phyloP scores from a whole-genome alignment of 2,797 vertebrate genomes.

The Catharus ustulatus region DNA sequence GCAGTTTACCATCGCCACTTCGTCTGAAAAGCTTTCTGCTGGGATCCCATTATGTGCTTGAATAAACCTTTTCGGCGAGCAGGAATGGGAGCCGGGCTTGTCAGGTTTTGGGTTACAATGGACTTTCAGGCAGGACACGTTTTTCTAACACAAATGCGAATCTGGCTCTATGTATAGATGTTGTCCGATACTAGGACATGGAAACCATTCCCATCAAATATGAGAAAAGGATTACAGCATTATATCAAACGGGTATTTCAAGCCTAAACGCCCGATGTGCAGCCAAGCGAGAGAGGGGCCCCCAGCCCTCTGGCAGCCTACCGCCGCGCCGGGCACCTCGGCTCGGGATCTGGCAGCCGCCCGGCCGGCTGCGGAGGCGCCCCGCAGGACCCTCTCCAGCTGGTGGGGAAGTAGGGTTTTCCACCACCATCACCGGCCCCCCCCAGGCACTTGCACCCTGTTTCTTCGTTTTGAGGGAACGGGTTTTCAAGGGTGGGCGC shows the following conservation, averaged over 20 bases:
- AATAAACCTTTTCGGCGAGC: constrained; percentile 94
- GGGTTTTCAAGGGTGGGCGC: background rate
- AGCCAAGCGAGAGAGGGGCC: constrained; percentile 61
- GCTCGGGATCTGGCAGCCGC: background rate
- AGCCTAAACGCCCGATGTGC: constrained; percentile 57
- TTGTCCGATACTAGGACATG: constrained; percentile 78
- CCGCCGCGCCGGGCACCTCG: background rate
- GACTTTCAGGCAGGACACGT: constrained; percentile 84
- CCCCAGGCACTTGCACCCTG: background rate
- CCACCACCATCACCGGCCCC: no score
- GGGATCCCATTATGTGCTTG: constrained; percentile 98
- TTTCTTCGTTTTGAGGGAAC: background rate
- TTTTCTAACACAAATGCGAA: constrained; percentile 81
- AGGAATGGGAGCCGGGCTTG: constrained; percentile 87
- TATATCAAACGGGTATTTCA: constrained; percentile 72
- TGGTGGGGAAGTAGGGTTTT: accelerated
- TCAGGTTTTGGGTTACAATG: constrained; percentile 95
- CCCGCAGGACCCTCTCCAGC: background rate
- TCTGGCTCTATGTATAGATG: constrained; percentile 75
- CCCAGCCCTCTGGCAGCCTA: constrained; percentile 4
- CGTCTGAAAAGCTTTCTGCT: constrained; percentile 87
- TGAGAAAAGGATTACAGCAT: constrained; percentile 73
- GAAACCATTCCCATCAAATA: constrained; percentile 78
- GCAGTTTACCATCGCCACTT: constrained; percentile 88
- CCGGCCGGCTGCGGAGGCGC: background rate